Base-by-base conservation (phyloP, 2,797 vertebrate genomes). In the Gambelia wislizenii region DNA sequence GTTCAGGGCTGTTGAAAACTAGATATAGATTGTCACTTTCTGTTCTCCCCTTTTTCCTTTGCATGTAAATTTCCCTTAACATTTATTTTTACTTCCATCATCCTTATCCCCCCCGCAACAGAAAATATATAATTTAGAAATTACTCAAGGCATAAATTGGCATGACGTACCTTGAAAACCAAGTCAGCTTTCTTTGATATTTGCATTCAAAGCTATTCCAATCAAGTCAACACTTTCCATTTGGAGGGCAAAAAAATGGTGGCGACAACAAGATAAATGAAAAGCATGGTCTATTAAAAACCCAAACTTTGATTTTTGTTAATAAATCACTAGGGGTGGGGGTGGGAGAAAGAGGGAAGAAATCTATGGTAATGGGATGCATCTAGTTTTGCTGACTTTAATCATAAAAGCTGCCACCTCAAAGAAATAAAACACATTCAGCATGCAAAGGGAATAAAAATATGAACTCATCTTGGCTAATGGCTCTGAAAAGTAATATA, bases 381-480 rank as follows among this genome's bases (percentile, higher is more conserved):
- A 87, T 94, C 89, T 89, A 69, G 74, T 93, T 94, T 93, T 93
- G 89, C 90, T 96, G 95, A 92, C 90, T 96, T 93, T 84, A 75
- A 90, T 94, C 91, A 92, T 90, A 94, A 94, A 94, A 96, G 83
- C 94, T 94, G 84, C 89, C 76, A 92, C 91, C 87, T 90, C 90
- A 92, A 93, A 95, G 92, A 92, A 92, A 92, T 89, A 94, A 90
- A 92, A 87, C 84, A 64, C 91, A 61, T 77, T 88, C 88, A 18
- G 74, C 44, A 77, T 82, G 90, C 91, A 85, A 88, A 89, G 90
- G 83, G 95, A 95, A 94, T 90, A 84, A 88, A 93, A 95, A 94
- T 91, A 91, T 94, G 94, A 94, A 92, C 91, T 95, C 88, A 92
- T 94, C 91, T 88, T 78, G 72, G 82, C 93, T 95, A 95, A 96